Evolutionary conservation across 2,888 invertebrate genomes (phyloP).

Genomic region (Nebria brevicollis): DNA sequence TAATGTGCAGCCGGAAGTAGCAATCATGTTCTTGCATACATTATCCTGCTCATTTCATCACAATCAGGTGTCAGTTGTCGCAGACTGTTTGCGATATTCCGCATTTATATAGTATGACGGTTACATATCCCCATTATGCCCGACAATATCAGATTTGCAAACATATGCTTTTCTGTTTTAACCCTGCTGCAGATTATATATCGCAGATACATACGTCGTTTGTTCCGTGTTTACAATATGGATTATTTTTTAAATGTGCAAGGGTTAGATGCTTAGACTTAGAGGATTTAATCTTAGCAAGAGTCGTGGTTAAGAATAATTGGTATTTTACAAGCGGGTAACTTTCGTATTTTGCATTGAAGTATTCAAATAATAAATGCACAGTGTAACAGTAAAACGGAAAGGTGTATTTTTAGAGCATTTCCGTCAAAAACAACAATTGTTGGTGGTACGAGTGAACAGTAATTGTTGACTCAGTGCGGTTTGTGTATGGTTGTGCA

Average conservation of each 20-base stretch:
- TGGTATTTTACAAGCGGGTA: not conserved
- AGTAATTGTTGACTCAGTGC: not conserved
- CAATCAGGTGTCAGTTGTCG: slow-evolving; percentile 1
- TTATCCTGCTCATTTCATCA: not conserved
- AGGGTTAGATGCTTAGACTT: not conserved
- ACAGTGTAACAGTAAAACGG: too few species aligned
- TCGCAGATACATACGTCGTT: not conserved
- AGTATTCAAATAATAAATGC: too few species aligned
- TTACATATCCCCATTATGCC: not conserved
- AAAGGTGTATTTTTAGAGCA: not conserved
- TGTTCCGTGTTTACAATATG: not conserved
- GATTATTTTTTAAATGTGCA: not conserved
- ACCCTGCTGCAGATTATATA: not conserved
- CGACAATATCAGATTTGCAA: not conserved
- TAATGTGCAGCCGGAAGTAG: not conserved
- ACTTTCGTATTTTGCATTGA: too few species aligned
- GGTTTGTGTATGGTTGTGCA: not conserved
- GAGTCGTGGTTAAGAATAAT: not conserved
- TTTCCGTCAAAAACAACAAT: not conserved
- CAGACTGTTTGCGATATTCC: not conserved
- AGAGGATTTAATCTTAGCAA: not conserved
- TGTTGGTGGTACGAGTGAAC: not conserved
- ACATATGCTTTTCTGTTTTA: slow-evolving; percentile 1
- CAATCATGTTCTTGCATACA: not conserved
- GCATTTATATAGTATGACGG: not conserved